Evolutionary conservation across 2,797 vertebrate genomes (phyloP).

Genomic region (Apogon talboti): DNA sequence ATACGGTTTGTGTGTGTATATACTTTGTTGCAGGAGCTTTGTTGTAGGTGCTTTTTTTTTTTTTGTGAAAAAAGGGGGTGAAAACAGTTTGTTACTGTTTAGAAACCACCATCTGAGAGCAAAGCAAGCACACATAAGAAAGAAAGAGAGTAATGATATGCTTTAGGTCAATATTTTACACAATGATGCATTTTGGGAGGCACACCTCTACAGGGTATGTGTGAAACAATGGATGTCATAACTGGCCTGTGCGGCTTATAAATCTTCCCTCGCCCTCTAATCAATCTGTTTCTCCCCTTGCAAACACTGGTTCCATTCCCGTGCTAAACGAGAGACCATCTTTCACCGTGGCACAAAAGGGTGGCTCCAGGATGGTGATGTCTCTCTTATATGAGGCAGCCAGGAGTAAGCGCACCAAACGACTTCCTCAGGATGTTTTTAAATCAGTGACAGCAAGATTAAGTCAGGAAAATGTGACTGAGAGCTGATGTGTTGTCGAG

Average conservation of each 20-base stretch:
- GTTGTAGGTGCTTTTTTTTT: constrained; percentile 11
- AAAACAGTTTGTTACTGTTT: constrained; percentile 90
- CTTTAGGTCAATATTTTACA: constrained; percentile 95
- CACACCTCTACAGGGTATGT: constrained; percentile 85
- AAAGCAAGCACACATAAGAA: constrained; percentile 87
- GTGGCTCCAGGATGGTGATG: constrained; percentile 78
- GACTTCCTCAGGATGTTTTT: constrained; percentile 77
- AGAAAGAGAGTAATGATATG: constrained; percentile 94
- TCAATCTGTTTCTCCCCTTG: constrained; percentile 89
- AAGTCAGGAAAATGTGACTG: constrained; percentile 50
- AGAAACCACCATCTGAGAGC: constrained; percentile 87
- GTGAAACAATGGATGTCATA: constrained; percentile 95
- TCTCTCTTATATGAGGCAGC: constrained; percentile 78
- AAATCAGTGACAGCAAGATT: constrained; percentile 70
- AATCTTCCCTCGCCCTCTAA: constrained; percentile 88
- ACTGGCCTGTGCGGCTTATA: constrained; percentile 90
- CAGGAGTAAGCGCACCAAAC: constrained; percentile 71
- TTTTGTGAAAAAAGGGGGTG: constrained; percentile 33
- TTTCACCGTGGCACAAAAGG: constrained; percentile 81
- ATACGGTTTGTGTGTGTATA: constrained; percentile 37
- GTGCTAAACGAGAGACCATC: constrained; percentile 82
- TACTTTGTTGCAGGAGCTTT: constrained; percentile 21
- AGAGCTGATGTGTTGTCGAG: constrained; percentile 38
- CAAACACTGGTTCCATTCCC: constrained; percentile 81
- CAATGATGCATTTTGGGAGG: constrained; percentile 93